Evolutionary conservation across 1,140 invertebrate genomes (phyloP).

Genomic region (Fopius arisanus): DNA sequence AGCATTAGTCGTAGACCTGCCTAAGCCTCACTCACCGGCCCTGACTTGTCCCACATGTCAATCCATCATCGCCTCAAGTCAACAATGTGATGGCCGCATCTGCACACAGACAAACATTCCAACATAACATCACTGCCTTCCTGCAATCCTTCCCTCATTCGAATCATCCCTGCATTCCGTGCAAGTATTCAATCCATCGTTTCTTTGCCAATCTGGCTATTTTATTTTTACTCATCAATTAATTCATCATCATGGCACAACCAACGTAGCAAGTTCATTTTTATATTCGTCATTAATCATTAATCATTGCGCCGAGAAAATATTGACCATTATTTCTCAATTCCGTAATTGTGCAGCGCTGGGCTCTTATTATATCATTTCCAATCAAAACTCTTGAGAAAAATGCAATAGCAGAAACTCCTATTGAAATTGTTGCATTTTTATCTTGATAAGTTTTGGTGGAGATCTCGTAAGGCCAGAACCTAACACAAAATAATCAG

Average conservation of each 20-base stretch:
- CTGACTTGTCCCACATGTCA: conserved; percentile 45
- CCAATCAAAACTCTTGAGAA: no score
- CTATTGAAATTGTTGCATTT: no score
- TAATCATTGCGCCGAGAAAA: not conserved
- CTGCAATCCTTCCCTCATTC: conserved; percentile 40
- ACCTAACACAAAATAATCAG: no score
- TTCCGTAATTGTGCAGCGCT: no score
- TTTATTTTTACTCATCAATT: conserved; percentile 33
- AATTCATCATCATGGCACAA: conserved; percentile 19
- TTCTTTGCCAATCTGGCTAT: conserved; percentile 16
- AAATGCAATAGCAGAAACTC: no score
- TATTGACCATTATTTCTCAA: not conserved
- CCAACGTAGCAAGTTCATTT: not conserved
- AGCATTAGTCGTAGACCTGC: conserved; percentile 57
- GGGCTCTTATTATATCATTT: no score
- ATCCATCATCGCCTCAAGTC: conserved; percentile 52
- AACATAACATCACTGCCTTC: conserved; percentile 59
- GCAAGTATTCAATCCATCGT: conserved; percentile 23
- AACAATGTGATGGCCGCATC: conserved; percentile 65
- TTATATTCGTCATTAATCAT: not conserved
- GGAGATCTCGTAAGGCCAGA: no score
- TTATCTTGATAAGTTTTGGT: no score
- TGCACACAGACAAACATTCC: conserved; percentile 68
- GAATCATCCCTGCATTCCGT: conserved; percentile 23
- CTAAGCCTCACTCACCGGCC: conserved; percentile 57